Evolutionary conservation across 2,797 vertebrate genomes (phyloP).

Genomic region (Mycteria americana): DNA sequence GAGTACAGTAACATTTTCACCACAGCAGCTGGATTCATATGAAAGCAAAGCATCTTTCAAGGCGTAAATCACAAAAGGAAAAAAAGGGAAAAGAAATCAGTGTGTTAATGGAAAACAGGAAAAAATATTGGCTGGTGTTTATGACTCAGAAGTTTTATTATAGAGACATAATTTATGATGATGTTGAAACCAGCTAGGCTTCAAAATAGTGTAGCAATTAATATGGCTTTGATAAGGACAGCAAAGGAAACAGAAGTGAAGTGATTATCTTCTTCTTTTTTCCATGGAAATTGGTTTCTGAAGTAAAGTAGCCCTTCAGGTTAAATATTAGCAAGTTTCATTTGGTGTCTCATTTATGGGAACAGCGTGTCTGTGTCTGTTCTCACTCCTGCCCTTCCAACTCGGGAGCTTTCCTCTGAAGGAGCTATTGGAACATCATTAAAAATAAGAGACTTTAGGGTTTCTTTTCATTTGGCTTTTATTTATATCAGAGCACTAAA

Average conservation of each 20-base stretch:
- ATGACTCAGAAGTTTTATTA: not conserved
- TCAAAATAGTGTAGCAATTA: not conserved
- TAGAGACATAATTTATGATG: not conserved
- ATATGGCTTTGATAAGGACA: not conserved
- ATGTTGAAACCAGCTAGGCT: not conserved
- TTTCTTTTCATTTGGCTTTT: not conserved
- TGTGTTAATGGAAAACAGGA: not conserved
- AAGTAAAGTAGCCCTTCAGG: not conserved
- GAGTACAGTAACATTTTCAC: not conserved
- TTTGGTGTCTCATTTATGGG: not conserved
- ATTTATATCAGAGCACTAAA: not conserved
- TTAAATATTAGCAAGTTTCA: not conserved
- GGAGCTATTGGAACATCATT: not conserved
- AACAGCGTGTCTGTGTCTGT: not conserved
- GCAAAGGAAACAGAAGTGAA: not conserved
- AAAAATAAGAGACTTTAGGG: not conserved
- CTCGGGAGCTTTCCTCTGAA: not conserved
- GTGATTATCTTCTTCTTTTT: not conserved
- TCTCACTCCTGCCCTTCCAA: not conserved
- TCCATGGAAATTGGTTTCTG: not conserved
- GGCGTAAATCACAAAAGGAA: not conserved
- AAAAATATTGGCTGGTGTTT: not conserved
- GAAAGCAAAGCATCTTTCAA: not conserved
- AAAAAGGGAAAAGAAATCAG: not conserved
- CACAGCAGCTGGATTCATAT: not conserved